Evolutionary conservation across 1,140 invertebrate species (phyloP), one percentile per base, ranked within the genome.

Genomic region (Drosophila rhopaloa): DNA sequence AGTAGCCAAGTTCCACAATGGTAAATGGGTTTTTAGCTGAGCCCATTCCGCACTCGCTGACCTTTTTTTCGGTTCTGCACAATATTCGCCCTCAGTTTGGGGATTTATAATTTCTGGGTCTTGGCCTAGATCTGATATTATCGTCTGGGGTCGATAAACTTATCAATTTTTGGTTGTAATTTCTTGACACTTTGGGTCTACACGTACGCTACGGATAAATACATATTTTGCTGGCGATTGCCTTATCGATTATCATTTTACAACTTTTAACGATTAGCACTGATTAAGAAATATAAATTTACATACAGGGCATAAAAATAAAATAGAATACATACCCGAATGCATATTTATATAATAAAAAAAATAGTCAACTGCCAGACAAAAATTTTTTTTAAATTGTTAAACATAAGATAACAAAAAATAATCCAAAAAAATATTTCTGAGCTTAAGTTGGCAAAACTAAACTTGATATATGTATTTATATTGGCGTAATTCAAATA

Each of bases 101-200:
- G 66, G 67, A 83, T 86, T 79, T 86, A 86, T 86, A 86, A 76
- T 71, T 83, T 88, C 67, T 76, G 59, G 63, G 37, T 74, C 47
- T 79, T 43, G 11, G 41, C 48, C 74, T 37, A 40, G 16, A 51
- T 57, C n/a, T 46, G 9, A 40, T 51, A 6, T 54, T 10, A 51
- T 48, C 14, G 8, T 43, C 41, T 54, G 5, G 11, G 29, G 48
- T 59, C 16, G 43, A 48, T 37, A 44, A 11, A 38, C 44, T 77
- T 76, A 77, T 76, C 73, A 60, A 29, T 38, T 53, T 71, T 24
- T 2, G 37, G 29, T 13, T 48, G 19, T 35, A 27, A 38, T 61
- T 72, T 65, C 44, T 51, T 46, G 57, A 11, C 29, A 8, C 29
- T 32, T 7, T 32, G 2, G 7, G 29, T 32, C 41, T 32, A 35